Evolutionary conservation across 2,888 invertebrate genomes (phyloP).

Genomic region (Lepidochrysops patricia): DNA sequence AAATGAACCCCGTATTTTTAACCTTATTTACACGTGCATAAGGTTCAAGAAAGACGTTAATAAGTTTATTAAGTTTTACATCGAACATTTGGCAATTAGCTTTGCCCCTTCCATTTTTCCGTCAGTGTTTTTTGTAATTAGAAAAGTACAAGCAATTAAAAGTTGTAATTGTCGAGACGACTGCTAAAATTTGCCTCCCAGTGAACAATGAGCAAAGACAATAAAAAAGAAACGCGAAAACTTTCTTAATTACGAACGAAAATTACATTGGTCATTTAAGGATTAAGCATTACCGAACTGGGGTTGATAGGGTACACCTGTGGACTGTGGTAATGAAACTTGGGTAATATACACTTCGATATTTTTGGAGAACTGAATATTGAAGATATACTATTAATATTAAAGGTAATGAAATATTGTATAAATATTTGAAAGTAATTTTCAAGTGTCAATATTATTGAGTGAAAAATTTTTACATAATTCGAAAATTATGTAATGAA

Average conservation of each 20-base stretch:
- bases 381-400: too few species aligned
- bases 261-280: slow-evolving; percentile 38
- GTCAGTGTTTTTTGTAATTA: slow-evolving; percentile 65
- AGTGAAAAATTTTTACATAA: too few species aligned
- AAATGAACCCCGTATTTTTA: too few species aligned
- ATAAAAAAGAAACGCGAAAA: slow-evolving; percentile 63
- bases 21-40: too few species aligned
- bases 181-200: slow-evolving; percentile 52
- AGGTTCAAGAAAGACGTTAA: too few species aligned
- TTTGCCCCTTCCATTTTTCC: slow-evolving; percentile 21
- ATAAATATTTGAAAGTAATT: too few species aligned
- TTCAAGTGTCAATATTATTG: too few species aligned
- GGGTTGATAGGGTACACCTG: background rate
- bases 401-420: too few species aligned
- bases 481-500: too few species aligned
- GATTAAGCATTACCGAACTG: slow-evolving; percentile 17
- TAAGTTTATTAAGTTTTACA: background rate
- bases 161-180: slow-evolving; percentile 71
- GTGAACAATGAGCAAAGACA: slow-evolving; percentile 62
- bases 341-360: too few species aligned
- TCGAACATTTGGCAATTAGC: slow-evolving; percentile 13
- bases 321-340: background rate
- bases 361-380: too few species aligned
- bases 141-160: slow-evolving; percentile 71
- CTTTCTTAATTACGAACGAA: slow-evolving; percentile 59